Evolutionary conservation across 2,113 vertebrate species (phyloP), one percentile per base, ranked within the genome.

Genomic region (Todiramphus chloris): DNA sequence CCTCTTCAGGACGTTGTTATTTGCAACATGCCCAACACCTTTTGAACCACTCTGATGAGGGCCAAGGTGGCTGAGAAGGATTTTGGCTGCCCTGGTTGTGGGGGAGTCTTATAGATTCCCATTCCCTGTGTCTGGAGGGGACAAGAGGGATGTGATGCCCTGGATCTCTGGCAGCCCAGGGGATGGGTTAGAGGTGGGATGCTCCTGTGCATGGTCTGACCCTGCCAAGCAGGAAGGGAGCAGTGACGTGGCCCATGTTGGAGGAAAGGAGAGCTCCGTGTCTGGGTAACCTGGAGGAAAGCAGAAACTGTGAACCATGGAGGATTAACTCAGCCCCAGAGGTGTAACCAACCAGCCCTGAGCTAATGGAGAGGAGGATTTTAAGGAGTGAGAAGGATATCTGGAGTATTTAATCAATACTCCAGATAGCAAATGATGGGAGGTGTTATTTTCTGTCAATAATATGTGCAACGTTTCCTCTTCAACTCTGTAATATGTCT

Each of bases 161-260:
- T 63, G 81, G 69, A 60, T 80, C 8, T 1, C 16, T 44, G 28
- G 50, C 55, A 69, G 51, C 25, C 44, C 3, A 1, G 18, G 13
- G 66, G 8, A 7, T 60, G 37, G 18, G 24, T 13, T 66, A 8
- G n/a, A 66, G 25, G 10, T 39, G 43, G 30, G 89, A 53, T 77
- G 55, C 19, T 82, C 50, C 37, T 13, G 16, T 30, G 62, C 33
- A 2, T 15, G 66, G 5, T 59, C 69, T 39, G 77, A 51, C 23
- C 27, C 27, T 68, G 62, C 20, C 33, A 20, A 18, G 37, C 9
- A 20, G 58, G 19, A 19, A 24, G 27, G 62, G 62, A 70, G 56
- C 55, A 50, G 37, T 1, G 19, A 51, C 1, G 2, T 16, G 79
- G 46, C 23, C 60, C 41, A 9, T 0, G 3, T 9, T 48, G 88